These are phyloP conservation scores for Pogonus chalceus DNA, from an alignment of 1,140 invertebrate genomes.

Conservation along the genomic window DNA sequence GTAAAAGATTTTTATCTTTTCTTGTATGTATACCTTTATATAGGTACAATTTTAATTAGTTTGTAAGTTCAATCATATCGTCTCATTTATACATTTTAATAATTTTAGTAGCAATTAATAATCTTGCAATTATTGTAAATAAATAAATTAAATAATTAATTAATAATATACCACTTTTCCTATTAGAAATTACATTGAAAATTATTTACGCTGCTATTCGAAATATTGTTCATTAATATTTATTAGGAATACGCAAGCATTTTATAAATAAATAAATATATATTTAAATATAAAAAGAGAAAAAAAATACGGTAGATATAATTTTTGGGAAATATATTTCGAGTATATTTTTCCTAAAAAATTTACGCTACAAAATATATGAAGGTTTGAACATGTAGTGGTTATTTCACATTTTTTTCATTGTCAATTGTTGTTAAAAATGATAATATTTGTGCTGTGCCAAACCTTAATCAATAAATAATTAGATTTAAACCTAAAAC, in stretches of 20 bases:
- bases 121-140: conserved; percentile 1
- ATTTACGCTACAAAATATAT: no score
- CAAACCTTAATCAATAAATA: no score
- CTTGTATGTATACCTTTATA: background rate
- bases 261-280: background rate
- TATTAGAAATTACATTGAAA: background rate
- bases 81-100: no score
- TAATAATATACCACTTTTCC: background rate
- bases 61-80: no score
- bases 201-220: background rate
- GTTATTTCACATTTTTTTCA: no score
- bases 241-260: background rate
- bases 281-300: no score
- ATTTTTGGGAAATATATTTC: no score
- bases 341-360: no score
- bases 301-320: no score
- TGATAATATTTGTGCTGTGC: background rate
- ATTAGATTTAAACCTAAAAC: no score
- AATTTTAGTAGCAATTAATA: background rate
- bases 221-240: background rate
- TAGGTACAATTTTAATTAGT: no score
- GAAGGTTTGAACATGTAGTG: no score
- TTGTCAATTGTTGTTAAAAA: background rate
- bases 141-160: background rate
- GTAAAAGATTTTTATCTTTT: conserved; percentile 1